Percentiles rank a stretch among this genome's conserved stretches.
These are phyloP conservation scores for Fringilla coelebs DNA, from an alignment of 2,797 vertebrate species.

Conservation along the genomic window DNA sequence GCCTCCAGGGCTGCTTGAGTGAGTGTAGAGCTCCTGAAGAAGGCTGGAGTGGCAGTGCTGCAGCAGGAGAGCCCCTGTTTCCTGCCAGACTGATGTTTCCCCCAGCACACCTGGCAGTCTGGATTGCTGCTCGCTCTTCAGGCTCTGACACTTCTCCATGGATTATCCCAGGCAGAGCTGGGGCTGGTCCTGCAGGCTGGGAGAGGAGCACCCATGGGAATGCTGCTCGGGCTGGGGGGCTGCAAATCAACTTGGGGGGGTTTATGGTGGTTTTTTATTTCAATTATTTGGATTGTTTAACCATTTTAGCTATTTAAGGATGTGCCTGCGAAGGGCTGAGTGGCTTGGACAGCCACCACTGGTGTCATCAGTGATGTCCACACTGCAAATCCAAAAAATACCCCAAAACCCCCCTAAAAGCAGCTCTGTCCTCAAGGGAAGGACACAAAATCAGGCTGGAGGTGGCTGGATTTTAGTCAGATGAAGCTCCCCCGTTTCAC, in stretches of 20 bases:
- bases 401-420: not conserved
- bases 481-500: not conserved
- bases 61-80: not conserved
- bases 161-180: not conserved
- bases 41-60: not conserved
- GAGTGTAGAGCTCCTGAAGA: not conserved
- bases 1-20: not conserved
- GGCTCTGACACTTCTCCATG: accelerated
- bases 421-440: not conserved
- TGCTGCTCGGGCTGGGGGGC: not conserved
- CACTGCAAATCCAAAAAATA: accelerated
- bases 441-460: not conserved
- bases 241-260: accelerated
- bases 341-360: not conserved
- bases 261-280: not conserved
- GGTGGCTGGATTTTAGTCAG: not conserved
- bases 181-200: not conserved
- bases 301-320: not conserved
- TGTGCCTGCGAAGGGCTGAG: accelerated
- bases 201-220: not conserved
- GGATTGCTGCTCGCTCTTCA: not conserved
- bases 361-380: not conserved
- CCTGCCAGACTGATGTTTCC: not conserved
- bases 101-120: not conserved
- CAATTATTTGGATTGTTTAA: not conserved